Conservation (phyloP, 1,140 invertebrate genomes). For the Lasaia peninsularis region DNA sequence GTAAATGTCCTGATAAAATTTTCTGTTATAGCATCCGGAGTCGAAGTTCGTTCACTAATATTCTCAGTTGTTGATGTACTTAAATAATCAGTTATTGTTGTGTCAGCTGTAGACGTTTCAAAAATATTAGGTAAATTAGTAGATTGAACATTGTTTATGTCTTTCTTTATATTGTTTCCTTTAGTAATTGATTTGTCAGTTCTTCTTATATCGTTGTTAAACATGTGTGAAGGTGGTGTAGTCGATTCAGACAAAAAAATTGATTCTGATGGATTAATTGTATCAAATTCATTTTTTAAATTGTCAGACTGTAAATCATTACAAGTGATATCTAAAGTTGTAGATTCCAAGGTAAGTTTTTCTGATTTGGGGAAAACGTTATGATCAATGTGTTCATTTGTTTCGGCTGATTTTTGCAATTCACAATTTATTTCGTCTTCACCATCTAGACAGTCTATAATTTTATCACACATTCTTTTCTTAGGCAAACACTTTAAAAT, state of each 20-base stretch:
- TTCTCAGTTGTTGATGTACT: not conserved
- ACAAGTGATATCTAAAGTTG: not conserved
- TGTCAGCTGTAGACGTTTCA: not conserved
- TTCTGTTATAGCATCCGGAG: not conserved
- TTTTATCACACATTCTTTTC: conserved; percentile 82
- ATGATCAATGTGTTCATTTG: not conserved
- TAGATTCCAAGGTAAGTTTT: not conserved
- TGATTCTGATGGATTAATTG: not conserved
- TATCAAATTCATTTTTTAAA: not conserved
- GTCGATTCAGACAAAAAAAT: not conserved
- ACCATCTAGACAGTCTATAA: conserved; percentile 85
- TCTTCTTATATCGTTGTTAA: not conserved
- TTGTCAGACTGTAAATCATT: not conserved
- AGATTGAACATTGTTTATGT: not conserved
- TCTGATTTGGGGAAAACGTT: not conserved
- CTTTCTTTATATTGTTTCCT: not conserved
- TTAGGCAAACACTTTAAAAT: conserved; percentile 82
- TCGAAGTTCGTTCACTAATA: not conserved
- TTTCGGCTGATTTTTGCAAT: conserved; percentile 27
- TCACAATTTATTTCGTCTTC: conserved; percentile 86
- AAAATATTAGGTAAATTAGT: not conserved
- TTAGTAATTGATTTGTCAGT: not conserved
- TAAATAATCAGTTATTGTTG: not conserved
- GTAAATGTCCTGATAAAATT: not conserved
- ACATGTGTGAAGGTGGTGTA: not conserved